Conservation (phyloP, 2,797 vertebrate genomes). For the Manis pentadactyla region DNA sequence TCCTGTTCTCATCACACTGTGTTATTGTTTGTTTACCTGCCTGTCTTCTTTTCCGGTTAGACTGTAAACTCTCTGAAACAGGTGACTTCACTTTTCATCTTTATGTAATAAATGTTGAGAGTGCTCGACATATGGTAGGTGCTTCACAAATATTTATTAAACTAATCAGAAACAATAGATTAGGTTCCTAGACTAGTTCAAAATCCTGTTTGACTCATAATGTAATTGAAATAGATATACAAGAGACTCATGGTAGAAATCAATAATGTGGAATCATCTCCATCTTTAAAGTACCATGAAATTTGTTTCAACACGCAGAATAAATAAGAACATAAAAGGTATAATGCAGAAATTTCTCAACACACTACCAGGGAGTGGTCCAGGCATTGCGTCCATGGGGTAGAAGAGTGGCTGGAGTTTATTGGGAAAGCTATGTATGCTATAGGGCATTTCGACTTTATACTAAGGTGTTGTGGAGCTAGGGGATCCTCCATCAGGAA, state of each 20-base stretch:
- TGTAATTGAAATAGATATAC: constrained; percentile 3
- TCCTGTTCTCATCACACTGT: not conserved
- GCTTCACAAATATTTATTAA: constrained; percentile 59
- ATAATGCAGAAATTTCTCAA: not conserved
- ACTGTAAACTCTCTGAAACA: constrained; percentile 39
- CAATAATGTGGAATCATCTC: not conserved
- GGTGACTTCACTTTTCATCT: constrained; percentile 59
- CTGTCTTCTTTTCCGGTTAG: constrained; percentile 50
- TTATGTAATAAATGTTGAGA: constrained; percentile 61
- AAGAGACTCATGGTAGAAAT: not conserved
- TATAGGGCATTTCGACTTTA: not conserved
- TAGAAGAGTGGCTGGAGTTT: not conserved
- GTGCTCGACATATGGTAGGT: constrained; percentile 9
- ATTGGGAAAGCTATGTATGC: not conserved
- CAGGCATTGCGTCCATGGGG: not conserved
- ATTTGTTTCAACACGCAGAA: constrained; percentile 25
- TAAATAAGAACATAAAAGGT: constrained; percentile 52
- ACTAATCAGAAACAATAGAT: constrained; percentile 40
- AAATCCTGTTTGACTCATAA: constrained; percentile 42
- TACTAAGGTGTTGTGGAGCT: not conserved
- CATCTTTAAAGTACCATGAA: constrained; percentile 16
- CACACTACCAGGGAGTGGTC: not conserved
- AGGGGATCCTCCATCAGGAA: not conserved
- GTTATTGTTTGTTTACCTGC: constrained; percentile 60
- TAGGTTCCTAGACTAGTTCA: constrained; percentile 8